Evolutionary conservation across 2,888 invertebrate genomes (phyloP).

Genomic region (Platycheirus rosarum): DNA sequence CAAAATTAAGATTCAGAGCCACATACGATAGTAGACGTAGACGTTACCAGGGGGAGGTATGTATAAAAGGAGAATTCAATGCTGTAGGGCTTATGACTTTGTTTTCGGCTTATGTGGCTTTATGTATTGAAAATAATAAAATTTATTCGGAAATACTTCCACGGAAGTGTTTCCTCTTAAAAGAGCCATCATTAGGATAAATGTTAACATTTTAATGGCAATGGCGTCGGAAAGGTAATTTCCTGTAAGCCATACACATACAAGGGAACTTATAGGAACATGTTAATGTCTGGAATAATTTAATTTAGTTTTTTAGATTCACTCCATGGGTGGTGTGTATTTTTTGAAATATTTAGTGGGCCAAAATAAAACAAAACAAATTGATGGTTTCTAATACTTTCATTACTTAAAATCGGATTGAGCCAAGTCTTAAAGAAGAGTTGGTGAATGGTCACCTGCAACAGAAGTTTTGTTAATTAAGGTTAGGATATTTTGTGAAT

Average conservation of each 20-base stretch:
- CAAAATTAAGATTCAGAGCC: constrained; percentile 9
- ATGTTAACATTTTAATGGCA: background rate
- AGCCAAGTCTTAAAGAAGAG: no score
- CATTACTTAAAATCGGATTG: no score
- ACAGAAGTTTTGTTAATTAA: no score
- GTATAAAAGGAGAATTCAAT: constrained; percentile 40
- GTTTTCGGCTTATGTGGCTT: constrained; percentile 26
- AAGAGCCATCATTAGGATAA: background rate
- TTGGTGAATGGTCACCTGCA: no score
- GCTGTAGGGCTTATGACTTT: constrained; percentile 54
- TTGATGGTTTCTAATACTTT: no score
- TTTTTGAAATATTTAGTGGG: no score
- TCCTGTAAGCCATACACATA: constrained; percentile 4
- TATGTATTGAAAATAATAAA: constrained; percentile 10
- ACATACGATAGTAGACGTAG: background rate
- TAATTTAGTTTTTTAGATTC: no score
- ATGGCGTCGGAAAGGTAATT: constrained; percentile 10
- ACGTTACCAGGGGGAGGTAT: background rate
- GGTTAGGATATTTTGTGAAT: no score
- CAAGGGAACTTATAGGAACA: no score
- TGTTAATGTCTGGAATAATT: no score
- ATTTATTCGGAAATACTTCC: constrained; percentile 2
- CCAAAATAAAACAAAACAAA: no score
- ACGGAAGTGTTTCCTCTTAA: background rate
- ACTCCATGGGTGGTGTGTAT: no score